Evolutionary conservation across 2,888 invertebrate species (phyloP).

Genomic region (Saturnia japonica): DNA sequence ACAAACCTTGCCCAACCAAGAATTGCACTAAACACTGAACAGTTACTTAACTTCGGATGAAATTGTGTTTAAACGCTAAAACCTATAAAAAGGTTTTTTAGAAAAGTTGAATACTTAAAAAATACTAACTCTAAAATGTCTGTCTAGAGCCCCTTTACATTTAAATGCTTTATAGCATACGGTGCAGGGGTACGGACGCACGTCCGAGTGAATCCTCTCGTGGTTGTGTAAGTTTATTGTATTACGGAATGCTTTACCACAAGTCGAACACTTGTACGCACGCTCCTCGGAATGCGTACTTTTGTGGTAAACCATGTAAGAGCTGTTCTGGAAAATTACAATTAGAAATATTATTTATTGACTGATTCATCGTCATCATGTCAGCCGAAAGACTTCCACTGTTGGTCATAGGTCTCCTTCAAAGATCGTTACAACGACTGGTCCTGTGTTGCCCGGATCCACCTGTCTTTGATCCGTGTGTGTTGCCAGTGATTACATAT

Average conservation of each 20-base stretch:
- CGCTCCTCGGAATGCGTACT: conserved; percentile 66
- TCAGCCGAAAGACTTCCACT: too few species aligned
- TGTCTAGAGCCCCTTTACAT: conserved; percentile 65
- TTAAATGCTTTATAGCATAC: conserved; percentile 70
- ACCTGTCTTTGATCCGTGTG: too few species aligned
- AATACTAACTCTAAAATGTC: conserved; percentile 58
- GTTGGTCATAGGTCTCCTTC: too few species aligned
- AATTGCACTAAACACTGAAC: too few species aligned
- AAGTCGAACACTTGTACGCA: conserved; percentile 55
- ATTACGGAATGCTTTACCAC: conserved; percentile 68
- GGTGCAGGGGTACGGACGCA: conserved; percentile 62
- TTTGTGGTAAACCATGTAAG: conserved; percentile 68
- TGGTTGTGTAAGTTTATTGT: conserved; percentile 70
- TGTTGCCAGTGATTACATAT: too few species aligned
- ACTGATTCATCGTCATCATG: too few species aligned
- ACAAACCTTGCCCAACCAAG: too few species aligned
- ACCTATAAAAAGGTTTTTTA: background rate
- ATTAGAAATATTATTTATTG: background rate
- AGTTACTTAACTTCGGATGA: too few species aligned
- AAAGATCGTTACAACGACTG: too few species aligned
- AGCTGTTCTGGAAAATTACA: conserved; percentile 54
- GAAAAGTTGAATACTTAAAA: background rate
- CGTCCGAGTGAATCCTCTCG: conserved; percentile 66
- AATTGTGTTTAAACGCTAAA: too few species aligned
- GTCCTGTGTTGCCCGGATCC: too few species aligned